Conservation (phyloP, 2,797 vertebrate genomes). For the Naso thynnoides region DNA sequence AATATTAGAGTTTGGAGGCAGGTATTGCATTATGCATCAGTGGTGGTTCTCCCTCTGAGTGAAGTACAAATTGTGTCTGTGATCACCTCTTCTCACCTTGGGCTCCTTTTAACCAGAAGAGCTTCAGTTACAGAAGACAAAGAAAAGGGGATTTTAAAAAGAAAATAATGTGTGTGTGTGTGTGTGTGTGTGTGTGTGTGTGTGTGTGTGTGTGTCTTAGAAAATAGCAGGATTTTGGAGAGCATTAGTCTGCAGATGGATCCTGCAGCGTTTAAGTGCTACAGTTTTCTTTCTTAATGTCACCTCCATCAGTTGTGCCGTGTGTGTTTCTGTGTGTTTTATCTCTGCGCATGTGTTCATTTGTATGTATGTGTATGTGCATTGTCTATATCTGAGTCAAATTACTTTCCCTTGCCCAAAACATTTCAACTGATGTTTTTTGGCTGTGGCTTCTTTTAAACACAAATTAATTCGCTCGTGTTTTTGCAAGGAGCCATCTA, state of each 20-base stretch:
- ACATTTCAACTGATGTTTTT: slow-evolving; percentile 52
- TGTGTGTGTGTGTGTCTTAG: neutral
- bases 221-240: slow-evolving; percentile 23
- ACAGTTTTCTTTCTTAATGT: slow-evolving; percentile 42
- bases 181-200: neutral
- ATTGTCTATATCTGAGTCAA: slow-evolving; percentile 14
- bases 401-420: slow-evolving; percentile 13
- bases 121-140: slow-evolving; percentile 17
- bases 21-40: slow-evolving; percentile 1
- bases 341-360: neutral
- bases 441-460: slow-evolving; percentile 35
- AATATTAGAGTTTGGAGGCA: neutral
- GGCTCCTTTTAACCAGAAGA: neutral
- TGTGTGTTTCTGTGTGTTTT: slow-evolving; percentile 13
- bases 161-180: neutral
- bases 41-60: neutral
- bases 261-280: slow-evolving; percentile 31
- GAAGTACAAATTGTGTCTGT: neutral
- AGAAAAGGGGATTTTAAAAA: slow-evolving; percentile 5
- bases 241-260: slow-evolving; percentile 29
- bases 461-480: slow-evolving; percentile 8
- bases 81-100: slow-evolving; percentile 6
- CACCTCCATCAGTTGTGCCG: slow-evolving; percentile 36
- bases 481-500: slow-evolving; percentile 10
- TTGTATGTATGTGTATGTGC: slow-evolving; percentile 11